Evolutionary conservation across 2,797 vertebrate species (phyloP).

Genomic region (Xiphophorus birchmanni): DNA sequence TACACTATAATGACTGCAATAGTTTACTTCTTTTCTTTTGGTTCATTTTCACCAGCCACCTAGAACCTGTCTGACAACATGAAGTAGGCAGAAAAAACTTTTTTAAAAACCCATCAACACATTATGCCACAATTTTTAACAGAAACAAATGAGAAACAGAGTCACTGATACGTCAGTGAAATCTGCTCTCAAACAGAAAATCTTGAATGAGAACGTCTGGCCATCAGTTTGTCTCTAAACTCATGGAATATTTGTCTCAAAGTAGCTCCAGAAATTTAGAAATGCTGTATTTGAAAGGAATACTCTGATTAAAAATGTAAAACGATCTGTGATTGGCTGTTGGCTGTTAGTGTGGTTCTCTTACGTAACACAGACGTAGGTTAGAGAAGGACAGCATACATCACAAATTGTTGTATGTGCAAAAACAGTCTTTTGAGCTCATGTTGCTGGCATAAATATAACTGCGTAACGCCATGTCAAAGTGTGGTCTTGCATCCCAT

Average conservation of each 20-base stretch:
- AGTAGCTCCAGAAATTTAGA: no score
- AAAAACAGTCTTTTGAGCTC: background rate
- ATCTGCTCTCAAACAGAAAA: no score
- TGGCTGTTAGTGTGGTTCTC: no score
- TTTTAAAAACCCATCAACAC: background rate
- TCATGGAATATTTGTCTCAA: no score
- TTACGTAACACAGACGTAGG: background rate
- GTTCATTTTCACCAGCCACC: background rate
- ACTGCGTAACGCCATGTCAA: background rate
- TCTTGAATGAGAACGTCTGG: background rate
- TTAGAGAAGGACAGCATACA: no score
- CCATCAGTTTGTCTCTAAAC: background rate
- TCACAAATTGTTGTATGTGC: no score
- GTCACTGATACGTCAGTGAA: background rate
- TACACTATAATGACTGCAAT: background rate
- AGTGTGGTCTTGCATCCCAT: background rate
- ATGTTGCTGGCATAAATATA: background rate
- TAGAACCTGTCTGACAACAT: background rate
- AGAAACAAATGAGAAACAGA: background rate
- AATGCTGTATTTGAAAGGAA: no score
- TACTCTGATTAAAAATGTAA: no score
- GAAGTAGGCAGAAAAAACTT: background rate
- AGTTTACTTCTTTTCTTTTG: background rate
- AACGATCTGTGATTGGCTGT: no score
- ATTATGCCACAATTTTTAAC: background rate